phyloP scores from a whole-genome alignment of 2,113 vertebrate species.

The Glaucomys volans region DNA sequence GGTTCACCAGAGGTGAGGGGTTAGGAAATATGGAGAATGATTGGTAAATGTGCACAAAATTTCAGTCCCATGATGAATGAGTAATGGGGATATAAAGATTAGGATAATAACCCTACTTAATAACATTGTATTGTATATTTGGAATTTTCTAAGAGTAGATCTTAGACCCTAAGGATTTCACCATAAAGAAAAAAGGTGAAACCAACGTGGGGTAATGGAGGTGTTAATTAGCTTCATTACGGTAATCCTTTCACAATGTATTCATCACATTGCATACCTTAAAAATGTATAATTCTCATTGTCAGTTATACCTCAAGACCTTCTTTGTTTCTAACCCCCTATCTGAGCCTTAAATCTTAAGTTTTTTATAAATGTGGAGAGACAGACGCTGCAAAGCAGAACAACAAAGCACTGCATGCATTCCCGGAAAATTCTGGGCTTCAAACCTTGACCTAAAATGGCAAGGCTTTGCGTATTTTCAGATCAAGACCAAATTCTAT shows the following conservation, averaged over 20 bases:
- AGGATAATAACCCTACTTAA: neutral
- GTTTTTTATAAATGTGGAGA: neutral
- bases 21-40: too few relatives aligned
- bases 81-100: neutral
- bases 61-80: neutral
- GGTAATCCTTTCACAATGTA: neutral
- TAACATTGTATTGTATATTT: neutral
- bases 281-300: neutral
- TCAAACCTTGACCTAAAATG: neutral
- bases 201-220: neutral
- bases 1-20: accelerated
- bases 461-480: neutral
- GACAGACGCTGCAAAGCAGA: neutral
- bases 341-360: neutral
- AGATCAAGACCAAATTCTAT: neutral
- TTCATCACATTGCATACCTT: too few relatives aligned
- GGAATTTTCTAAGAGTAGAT: neutral
- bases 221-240: neutral
- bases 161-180: too few relatives aligned
- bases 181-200: neutral
- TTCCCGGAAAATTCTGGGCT: neutral
- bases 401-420: neutral
- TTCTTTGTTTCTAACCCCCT: neutral
- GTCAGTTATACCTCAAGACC: neutral
- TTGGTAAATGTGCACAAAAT: too few relatives aligned